Base-by-base conservation (phyloP, 2,797 vertebrate species). In the Sebastes goodei region DNA sequence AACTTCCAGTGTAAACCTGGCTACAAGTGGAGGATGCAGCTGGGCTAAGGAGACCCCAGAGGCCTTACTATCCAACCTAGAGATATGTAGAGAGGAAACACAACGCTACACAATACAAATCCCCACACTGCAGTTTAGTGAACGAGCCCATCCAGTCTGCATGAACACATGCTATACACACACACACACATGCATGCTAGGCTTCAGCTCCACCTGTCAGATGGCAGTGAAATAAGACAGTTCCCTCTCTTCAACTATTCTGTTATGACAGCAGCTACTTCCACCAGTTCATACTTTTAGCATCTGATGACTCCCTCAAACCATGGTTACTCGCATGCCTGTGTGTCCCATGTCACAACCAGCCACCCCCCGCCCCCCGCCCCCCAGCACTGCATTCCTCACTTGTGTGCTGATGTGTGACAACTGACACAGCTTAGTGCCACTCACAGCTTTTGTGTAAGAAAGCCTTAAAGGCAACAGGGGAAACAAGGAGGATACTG, bases 371-470 rank as follows among this genome's bases (percentile, higher is more conserved):
- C 55, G 52, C 8, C 33, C 29, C 59, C 71, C 55, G 53, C 70
- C 23, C 23, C 71, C 81, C 87, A 46, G 42, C 84, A 33, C 67
- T 49, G 74, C 83, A 91, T 90, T 92, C 91, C 85, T 93, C 82
- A 85, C 83, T 86, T 73, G 80, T 89, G 83, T 92, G 88, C 74
- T 84, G 90, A 94, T 89, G 89, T 94, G 92, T 90, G 93, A 95
- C 91, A 93, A 91, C 89, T 90, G 90, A 94, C 90, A 88, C 84
- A 80, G 90, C 91, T 92, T 90, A 91, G 89, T 93, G 91, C 86
- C 89, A 92, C 84, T 90, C 87, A 86, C 83, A 76, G 85, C 87
- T 79, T 91, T 91, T 90, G 87, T 82, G 56, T 78, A 66, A 82
- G 76, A 88, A 89, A 91, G 88, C 89, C 89, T 91, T 80, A 23